Evolutionary conservation across 2,888 invertebrate species (phyloP).

Genomic region (Pterobdella sp.): DNA sequence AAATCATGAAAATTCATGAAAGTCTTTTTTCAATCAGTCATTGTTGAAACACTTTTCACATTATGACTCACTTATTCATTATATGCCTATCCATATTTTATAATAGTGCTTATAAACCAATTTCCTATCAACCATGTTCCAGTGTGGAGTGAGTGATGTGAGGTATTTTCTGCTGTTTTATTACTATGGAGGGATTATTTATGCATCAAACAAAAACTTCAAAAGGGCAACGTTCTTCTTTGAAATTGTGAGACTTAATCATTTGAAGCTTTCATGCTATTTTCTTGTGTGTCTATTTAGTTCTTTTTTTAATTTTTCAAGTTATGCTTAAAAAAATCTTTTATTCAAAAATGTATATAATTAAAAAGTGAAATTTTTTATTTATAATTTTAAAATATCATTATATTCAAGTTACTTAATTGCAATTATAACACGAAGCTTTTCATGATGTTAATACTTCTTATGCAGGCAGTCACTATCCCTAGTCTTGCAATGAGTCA

Average conservation of each 20-base stretch:
- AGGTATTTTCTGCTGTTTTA: conserved; percentile 86
- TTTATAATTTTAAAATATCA: no score
- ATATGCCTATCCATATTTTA: no score
- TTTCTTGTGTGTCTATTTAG: not conserved
- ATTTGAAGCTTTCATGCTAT: no score
- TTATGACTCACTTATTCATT: no score
- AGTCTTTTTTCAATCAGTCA: no score
- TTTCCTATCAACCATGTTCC: conserved; percentile 42
- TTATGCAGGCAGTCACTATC: conserved; percentile 72
- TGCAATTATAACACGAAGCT: no score
- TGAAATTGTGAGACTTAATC: conserved; percentile 62
- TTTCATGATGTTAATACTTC: no score
- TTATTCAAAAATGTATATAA: no score
- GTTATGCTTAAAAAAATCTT: not conserved
- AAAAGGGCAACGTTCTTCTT: conserved; percentile 87
- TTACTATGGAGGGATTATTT: conserved; percentile 96
- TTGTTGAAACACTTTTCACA: no score
- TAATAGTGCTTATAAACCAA: not conserved
- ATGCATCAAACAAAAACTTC: conserved; percentile 82
- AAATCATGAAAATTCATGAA: no score
- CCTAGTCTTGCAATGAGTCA: conserved; percentile 72
- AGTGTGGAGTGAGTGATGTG: conserved; percentile 72
- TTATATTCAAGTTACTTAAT: no score
- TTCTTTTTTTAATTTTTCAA: not conserved
- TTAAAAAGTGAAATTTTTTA: no score